Percentiles rank a stretch among this genome's conserved stretches.
phyloP scores from a whole-genome alignment of 2,797 vertebrate species.

The Lagocephalus sceleratus region DNA sequence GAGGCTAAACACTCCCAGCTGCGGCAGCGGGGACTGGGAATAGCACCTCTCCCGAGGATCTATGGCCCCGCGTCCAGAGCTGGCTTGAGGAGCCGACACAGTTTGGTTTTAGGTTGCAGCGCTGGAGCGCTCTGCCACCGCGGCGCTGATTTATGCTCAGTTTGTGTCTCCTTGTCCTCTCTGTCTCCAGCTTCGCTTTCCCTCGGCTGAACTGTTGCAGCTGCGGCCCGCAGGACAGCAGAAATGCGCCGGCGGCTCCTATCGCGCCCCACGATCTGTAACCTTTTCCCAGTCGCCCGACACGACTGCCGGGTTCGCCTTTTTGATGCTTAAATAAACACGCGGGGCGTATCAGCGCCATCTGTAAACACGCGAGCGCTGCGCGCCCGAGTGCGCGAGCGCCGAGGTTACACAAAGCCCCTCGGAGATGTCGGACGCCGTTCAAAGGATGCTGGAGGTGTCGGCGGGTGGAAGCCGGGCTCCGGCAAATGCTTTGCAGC shows the following conservation, averaged over 20 bases:
- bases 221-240: constrained; percentile 45
- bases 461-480: constrained; percentile 22
- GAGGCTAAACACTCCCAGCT: constrained; percentile 68
- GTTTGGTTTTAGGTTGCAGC: constrained; percentile 47
- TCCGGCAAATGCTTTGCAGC: constrained; percentile 10
- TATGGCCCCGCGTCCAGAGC: constrained; percentile 20
- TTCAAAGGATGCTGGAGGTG: constrained; percentile 30
- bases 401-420: constrained; percentile 39
- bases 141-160: constrained; percentile 31
- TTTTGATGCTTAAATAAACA: constrained; percentile 57
- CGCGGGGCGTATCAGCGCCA: constrained; percentile 32
- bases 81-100: constrained; percentile 10
- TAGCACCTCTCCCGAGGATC: constrained; percentile 51
- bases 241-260: constrained; percentile 42
- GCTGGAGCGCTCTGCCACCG: constrained; percentile 1
- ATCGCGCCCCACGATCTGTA: constrained; percentile 54
- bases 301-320: constrained; percentile 41
- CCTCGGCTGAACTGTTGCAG: constrained; percentile 22
- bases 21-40: constrained; percentile 54
- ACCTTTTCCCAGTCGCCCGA: constrained; percentile 50
- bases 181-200: constrained; percentile 20
- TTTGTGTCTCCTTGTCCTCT: constrained; percentile 17
- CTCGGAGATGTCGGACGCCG: constrained; percentile 47
- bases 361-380: constrained; percentile 32
- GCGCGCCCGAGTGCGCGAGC: constrained; percentile 22